Evolutionary conservation across 2,797 vertebrate genomes (phyloP).

Genomic region (Toxotes lorentzi): DNA sequence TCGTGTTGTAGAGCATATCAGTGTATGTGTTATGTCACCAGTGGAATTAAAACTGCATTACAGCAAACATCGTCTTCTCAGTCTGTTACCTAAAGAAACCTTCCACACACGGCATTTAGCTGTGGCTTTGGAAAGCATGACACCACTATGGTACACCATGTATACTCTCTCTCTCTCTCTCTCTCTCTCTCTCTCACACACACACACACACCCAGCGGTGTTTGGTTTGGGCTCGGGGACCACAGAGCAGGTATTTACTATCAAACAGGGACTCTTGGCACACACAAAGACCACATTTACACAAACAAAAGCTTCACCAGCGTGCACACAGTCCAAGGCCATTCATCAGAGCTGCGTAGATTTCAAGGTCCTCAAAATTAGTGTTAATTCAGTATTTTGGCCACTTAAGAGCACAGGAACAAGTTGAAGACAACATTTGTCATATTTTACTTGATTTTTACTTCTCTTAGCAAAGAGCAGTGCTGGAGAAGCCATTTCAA

Average conservation of each 20-base stretch:
- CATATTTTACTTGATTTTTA: too few relatives aligned
- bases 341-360: conserved; percentile 1
- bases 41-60: conserved; percentile 26
- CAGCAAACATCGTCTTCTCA: conserved; percentile 26
- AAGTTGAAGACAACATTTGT: too few relatives aligned
- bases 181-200: conserved; percentile 23
- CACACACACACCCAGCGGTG: conserved; percentile 47
- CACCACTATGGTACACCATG: conserved; percentile 33
- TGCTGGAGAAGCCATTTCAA: too few relatives aligned
- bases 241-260: conserved; percentile 73
- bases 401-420: too few relatives aligned
- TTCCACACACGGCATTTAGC: conserved; percentile 35
- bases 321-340: conserved; percentile 11
- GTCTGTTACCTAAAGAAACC: conserved; percentile 45
- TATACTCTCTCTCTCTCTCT: conserved; percentile 29
- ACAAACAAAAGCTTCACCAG: conserved; percentile 39
- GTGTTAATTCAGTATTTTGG: not conserved
- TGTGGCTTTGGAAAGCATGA: conserved; percentile 58
- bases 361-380: too few relatives aligned
- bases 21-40: conserved; percentile 8
- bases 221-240: conserved; percentile 55
- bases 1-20: not conserved
- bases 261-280: conserved; percentile 52
- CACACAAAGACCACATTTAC: conserved; percentile 61
- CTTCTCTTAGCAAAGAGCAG: too few relatives aligned